A percentile compares a stretch with the other conserved stretches of the same genome.
Conservation (phyloP, 2,888 invertebrate genomes). For the Acanthococcus lagerstroemiae region DNA sequence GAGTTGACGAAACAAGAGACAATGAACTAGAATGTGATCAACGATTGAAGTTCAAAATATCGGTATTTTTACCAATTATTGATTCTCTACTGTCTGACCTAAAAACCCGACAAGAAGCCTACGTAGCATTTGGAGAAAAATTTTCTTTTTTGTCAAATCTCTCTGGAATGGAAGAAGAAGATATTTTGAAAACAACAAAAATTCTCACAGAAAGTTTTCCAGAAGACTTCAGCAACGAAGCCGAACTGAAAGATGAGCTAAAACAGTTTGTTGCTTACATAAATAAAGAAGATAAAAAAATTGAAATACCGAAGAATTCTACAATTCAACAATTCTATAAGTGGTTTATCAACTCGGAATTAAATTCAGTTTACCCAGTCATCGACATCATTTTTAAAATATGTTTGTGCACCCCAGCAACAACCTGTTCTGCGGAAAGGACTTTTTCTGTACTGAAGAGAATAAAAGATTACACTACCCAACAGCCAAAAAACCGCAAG, state of each 20-base stretch:
- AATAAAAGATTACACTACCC: too few relatives aligned
- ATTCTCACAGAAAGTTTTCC: not conserved
- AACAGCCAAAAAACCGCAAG: too few relatives aligned
- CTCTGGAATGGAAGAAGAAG: not conserved
- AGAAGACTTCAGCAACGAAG: not conserved
- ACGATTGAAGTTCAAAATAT: not conserved
- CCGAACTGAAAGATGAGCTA: not conserved
- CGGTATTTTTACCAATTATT: constrained; percentile 11
- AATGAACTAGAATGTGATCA: not conserved
- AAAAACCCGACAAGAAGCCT: not conserved
- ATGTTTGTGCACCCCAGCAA: too few relatives aligned
- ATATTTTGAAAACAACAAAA: not conserved
- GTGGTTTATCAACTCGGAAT: too few relatives aligned
- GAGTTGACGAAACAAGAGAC: not conserved
- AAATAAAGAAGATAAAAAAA: too few relatives aligned
- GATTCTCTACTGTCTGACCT: constrained; percentile 6
- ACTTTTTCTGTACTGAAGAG: too few relatives aligned
- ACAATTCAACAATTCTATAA: too few relatives aligned
- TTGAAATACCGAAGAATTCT: too few relatives aligned
- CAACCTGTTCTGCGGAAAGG: too few relatives aligned
- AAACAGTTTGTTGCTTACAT: not conserved
- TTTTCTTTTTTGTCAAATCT: constrained; percentile 10
- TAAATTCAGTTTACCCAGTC: too few relatives aligned
- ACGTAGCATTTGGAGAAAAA: constrained; percentile 5
- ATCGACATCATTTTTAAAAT: too few relatives aligned